phyloP scores from a whole-genome alignment of 37 sponge, comb jelly and placozoan genomes.

The Chondrilla cf. caribensis region DNA sequence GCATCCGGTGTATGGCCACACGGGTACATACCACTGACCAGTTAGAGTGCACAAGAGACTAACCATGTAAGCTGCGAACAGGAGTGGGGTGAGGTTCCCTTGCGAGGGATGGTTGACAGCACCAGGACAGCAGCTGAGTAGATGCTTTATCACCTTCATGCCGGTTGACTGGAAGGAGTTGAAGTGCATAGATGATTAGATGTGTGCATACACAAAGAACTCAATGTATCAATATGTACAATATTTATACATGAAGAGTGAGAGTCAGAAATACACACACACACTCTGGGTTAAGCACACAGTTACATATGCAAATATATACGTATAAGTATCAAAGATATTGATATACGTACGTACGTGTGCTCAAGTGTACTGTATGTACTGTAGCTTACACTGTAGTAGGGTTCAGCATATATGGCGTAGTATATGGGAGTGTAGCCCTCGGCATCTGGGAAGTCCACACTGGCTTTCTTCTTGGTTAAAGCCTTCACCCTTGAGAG shows the following conservation, averaged over 20 bases:
- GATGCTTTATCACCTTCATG: not conserved
- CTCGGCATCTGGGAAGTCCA: not conserved
- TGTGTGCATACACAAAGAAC: too few species aligned
- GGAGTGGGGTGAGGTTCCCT: not conserved
- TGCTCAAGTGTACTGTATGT: not conserved
- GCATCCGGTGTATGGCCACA: not conserved
- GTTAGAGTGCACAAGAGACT: not conserved
- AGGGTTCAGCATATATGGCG: not conserved
- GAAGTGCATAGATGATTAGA: too few species aligned
- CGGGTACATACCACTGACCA: not conserved
- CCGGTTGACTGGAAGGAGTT: not conserved
- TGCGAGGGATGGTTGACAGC: not conserved
- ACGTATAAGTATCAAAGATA: not conserved
- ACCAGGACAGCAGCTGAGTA: not conserved
- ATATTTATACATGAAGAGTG: too few species aligned
- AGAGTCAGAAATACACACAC: too few species aligned
- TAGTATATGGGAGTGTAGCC: constrained; percentile 4
- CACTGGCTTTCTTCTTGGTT: not conserved
- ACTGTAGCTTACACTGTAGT: not conserved
- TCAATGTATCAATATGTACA: too few species aligned
- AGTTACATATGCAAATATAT: not conserved
- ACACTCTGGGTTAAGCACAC: not conserved
- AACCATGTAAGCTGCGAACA: constrained; percentile 11
- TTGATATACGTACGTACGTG: not conserved
- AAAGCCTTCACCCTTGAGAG: constrained; percentile 8